phyloP scores from a whole-genome alignment of 2,113 vertebrate species.

The Chascanopsetta lugubris region DNA sequence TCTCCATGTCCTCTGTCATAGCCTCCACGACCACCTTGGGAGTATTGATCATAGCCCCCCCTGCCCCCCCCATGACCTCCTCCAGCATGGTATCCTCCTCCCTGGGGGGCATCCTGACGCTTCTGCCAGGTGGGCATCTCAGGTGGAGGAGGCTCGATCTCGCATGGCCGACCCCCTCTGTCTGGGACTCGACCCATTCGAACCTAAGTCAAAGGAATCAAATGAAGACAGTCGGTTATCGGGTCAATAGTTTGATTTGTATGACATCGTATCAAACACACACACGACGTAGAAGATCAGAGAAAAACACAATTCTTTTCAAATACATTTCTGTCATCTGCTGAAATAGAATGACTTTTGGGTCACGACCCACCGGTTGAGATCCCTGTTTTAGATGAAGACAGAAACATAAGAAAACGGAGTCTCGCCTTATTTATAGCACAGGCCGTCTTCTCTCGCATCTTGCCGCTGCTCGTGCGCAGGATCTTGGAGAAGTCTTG shows the following conservation, averaged over 20 bases:
- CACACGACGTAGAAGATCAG: too few species aligned
- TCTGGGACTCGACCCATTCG: conserved; percentile 98
- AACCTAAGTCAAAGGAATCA: conserved; percentile 78
- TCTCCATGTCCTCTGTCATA: conserved; percentile 89
- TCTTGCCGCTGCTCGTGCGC: conserved; percentile 93
- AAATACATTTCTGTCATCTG: too few species aligned
- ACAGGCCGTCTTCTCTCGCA: conserved; percentile 93
- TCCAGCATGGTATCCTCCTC: conserved; percentile 84
- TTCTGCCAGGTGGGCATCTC: conserved; percentile 99
- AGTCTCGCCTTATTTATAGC: conserved; percentile 93
- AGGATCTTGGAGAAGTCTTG: conserved; percentile 96
- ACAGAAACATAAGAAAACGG: too few species aligned
- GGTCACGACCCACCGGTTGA: too few species aligned
- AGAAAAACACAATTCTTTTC: too few species aligned
- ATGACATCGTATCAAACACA: too few species aligned
- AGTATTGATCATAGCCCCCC: conserved; percentile 83
- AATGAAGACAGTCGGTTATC: neutral
- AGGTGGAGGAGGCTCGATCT: conserved; percentile 95
- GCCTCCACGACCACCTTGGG: conserved; percentile 87
- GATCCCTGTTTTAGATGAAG: too few species aligned
- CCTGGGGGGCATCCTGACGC: conserved; percentile 89
- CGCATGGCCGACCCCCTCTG: conserved; percentile 94
- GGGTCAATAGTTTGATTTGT: neutral
- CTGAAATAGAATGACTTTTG: too few species aligned
- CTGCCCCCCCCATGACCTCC: conserved; percentile 79